These are phyloP conservation scores for Cephus cinctus DNA, from an alignment of 1,140 invertebrate species.

Conservation along the genomic window DNA sequence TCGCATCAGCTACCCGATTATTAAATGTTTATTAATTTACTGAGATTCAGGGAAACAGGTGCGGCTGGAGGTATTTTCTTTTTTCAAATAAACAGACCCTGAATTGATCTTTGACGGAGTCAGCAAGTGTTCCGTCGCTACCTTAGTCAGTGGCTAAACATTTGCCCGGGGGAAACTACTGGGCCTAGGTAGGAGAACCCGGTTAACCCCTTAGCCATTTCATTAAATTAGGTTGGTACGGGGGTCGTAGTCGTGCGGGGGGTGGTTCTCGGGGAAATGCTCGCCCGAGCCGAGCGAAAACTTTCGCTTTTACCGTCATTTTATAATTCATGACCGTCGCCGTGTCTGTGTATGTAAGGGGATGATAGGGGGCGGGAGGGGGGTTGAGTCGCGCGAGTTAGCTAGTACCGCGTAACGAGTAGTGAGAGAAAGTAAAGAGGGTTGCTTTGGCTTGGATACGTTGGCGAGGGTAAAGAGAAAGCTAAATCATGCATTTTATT, in stretches of 20 bases:
- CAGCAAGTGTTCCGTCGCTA: no score
- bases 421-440: constrained; percentile 31
- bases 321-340: constrained; percentile 54
- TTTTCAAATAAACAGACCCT: no score
- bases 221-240: constrained; percentile 48
- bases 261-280: constrained; percentile 19
- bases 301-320: constrained; percentile 54
- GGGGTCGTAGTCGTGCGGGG: constrained; percentile 24
- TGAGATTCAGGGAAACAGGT: no score
- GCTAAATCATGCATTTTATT: constrained; percentile 50
- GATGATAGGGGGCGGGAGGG: constrained; percentile 13
- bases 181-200: constrained; percentile 30
- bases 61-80: no score
- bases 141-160: constrained; percentile 39
- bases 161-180: constrained; percentile 37
- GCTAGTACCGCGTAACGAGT: constrained; percentile 9
- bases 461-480: constrained; percentile 32
- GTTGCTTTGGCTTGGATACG: constrained; percentile 21
- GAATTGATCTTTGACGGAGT: no score
- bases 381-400: constrained; percentile 20
- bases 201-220: constrained; percentile 47
- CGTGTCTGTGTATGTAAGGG: constrained; percentile 40
- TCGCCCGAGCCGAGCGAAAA: constrained; percentile 33
- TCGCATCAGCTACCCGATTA: no score
- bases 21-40: no score